A percentile compares a stretch with the other conserved stretches of the same genome.
phyloP scores from a whole-genome alignment of 2,888 invertebrate species.

The Diaprepes abbreviatus region DNA sequence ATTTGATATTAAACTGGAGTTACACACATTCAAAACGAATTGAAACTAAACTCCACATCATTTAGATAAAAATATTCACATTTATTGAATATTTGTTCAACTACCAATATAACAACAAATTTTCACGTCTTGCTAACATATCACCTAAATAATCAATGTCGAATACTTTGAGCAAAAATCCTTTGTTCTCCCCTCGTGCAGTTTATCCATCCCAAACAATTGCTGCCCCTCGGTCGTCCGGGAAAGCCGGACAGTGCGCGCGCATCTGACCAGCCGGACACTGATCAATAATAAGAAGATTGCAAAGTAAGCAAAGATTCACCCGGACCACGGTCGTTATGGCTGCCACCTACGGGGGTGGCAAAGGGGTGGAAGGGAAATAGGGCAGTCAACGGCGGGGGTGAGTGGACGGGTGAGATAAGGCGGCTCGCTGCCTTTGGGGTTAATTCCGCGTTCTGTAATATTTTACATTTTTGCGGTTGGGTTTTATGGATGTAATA shows the following conservation, averaged over 20 bases:
- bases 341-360: conserved; percentile 47
- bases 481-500: conserved; percentile 9
- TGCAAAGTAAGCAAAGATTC: conserved; percentile 69
- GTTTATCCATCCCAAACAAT: conserved; percentile 9
- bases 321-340: conserved; percentile 52
- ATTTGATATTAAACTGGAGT: no score
- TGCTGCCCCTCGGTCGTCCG: conserved; percentile 50
- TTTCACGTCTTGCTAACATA: no score
- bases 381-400: conserved; percentile 24
- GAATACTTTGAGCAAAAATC: no score
- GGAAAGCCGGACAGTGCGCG: conserved; percentile 64
- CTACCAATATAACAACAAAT: no score
- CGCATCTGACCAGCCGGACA: conserved; percentile 69
- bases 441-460: conserved; percentile 37
- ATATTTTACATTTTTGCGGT: conserved; percentile 35
- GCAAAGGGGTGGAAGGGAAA: conserved; percentile 14
- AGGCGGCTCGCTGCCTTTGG: conserved; percentile 37
- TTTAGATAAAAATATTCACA: no score
- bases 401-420: conserved; percentile 46
- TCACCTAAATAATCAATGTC: no score
- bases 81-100: no score
- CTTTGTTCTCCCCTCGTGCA: no score
- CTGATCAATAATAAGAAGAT: conserved; percentile 71
- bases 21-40: no score
- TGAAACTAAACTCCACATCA: no score